phyloP scores from a whole-genome alignment of 2,888 invertebrate species.

The Drosophila neotestacea region DNA sequence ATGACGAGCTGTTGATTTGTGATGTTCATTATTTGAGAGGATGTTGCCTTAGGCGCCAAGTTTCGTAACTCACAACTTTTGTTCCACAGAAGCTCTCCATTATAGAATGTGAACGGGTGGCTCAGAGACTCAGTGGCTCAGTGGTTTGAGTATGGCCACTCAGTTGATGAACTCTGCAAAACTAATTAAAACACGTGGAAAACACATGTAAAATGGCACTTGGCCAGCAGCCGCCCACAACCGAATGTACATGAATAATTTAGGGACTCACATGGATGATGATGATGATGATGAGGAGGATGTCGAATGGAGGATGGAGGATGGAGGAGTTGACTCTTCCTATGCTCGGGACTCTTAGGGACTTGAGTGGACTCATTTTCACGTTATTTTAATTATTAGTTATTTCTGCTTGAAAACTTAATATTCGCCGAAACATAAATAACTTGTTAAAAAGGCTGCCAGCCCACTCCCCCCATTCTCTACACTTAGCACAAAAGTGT shows the following conservation, averaged over 20 bases:
- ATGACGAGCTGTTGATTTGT: constrained; percentile 78
- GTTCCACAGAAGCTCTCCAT: constrained; percentile 1
- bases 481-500: constrained; percentile 12
- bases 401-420: constrained; percentile 36
- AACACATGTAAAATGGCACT: constrained; percentile 58
- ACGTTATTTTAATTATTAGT: constrained; percentile 45
- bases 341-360: constrained; percentile 25
- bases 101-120: constrained; percentile 11
- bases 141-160: constrained; percentile 13
- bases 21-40: constrained; percentile 72
- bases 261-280: constrained; percentile 39
- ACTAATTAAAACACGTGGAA: constrained; percentile 78
- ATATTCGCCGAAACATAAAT: constrained; percentile 44
- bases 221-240: constrained; percentile 31
- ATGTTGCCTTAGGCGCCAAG: constrained; percentile 22
- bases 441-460: constrained; percentile 31
- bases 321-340: constrained; percentile 5
- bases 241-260: constrained; percentile 67
- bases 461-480: background rate
- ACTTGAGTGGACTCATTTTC: constrained; percentile 37
- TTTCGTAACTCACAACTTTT: constrained; percentile 58
- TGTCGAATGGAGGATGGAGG: background rate
- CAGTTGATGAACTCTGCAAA: constrained; percentile 75
- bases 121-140: constrained; percentile 1
- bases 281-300: constrained; percentile 5